A percentile compares a stretch with the other conserved stretches of the same genome.
These are phyloP conservation scores for Crypturellus undulatus DNA, from an alignment of 2,113 vertebrate genomes.

Conservation along the genomic window DNA sequence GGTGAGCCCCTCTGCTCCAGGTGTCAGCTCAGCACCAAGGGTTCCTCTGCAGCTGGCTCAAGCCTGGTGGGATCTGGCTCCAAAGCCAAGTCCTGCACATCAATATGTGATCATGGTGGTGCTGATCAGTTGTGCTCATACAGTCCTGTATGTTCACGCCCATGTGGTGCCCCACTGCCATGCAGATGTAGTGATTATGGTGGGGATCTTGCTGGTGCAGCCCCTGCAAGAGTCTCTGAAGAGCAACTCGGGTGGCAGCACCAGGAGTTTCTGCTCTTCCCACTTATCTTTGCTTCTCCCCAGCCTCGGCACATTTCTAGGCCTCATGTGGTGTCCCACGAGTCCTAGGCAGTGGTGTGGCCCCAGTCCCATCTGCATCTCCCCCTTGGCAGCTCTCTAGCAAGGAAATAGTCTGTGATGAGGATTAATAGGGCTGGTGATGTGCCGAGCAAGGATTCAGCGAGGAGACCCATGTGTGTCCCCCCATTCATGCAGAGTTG, in stretches of 20 bases:
- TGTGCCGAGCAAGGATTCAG: not conserved
- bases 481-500: not conserved
- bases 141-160: accelerated
- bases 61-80: accelerated
- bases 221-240: not conserved
- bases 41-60: not conserved
- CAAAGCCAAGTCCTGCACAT: accelerated
- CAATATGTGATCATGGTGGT: accelerated
- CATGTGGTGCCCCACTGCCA: accelerated
- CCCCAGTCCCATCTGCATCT: accelerated
- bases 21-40: not conserved
- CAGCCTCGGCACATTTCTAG: not conserved
- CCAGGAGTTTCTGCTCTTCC: not conserved
- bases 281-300: not conserved
- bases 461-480: not conserved
- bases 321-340: too few relatives aligned
- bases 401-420: not conserved
- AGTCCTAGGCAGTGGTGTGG: accelerated
- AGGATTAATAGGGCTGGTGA: not conserved
- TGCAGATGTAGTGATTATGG: accelerated
- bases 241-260: not conserved
- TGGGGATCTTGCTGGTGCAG: not conserved
- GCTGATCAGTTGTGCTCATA: accelerated
- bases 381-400: not conserved
- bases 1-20: not conserved